These are phyloP conservation scores for Xylocopa sonorina DNA, from an alignment of 1,140 invertebrate species.

Conservation along the genomic window DNA sequence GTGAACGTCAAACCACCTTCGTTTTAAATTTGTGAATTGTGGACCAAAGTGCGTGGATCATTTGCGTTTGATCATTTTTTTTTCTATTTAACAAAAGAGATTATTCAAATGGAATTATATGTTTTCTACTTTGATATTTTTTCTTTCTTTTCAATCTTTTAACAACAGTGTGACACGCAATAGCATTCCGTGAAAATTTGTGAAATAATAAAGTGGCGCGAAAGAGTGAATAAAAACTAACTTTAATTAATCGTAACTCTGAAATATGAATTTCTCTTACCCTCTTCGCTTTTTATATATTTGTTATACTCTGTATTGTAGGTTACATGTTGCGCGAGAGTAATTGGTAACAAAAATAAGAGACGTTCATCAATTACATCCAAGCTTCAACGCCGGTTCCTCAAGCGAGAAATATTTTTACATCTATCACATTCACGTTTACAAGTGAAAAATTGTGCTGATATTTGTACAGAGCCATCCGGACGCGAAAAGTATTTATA, in stretches of 20 bases:
- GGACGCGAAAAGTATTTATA: neutral
- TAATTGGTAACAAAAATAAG: conserved; percentile 9
- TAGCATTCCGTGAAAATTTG: neutral
- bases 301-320: too few relatives aligned
- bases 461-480: conserved; percentile 3
- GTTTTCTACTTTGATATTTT: neutral
- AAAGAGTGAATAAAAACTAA: too few relatives aligned
- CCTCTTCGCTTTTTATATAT: too few relatives aligned
- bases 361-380: conserved; percentile 4
- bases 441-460: conserved; percentile 3
- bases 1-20: too few relatives aligned
- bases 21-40: too few relatives aligned
- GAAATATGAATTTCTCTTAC: neutral
- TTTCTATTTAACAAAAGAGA: too few relatives aligned
- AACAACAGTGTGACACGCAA: neutral
- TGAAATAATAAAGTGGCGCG: neutral
- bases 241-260: neutral
- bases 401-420: conserved; percentile 1
- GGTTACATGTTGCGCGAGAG: too few relatives aligned
- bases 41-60: too few relatives aligned
- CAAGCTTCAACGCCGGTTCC: neutral
- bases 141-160: neutral
- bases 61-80: too few relatives aligned
- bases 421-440: neutral
- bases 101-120: too few relatives aligned